These are phyloP conservation scores for Drosophila subobscura DNA, from an alignment of 1,140 invertebrate genomes.

Conservation along the genomic window DNA sequence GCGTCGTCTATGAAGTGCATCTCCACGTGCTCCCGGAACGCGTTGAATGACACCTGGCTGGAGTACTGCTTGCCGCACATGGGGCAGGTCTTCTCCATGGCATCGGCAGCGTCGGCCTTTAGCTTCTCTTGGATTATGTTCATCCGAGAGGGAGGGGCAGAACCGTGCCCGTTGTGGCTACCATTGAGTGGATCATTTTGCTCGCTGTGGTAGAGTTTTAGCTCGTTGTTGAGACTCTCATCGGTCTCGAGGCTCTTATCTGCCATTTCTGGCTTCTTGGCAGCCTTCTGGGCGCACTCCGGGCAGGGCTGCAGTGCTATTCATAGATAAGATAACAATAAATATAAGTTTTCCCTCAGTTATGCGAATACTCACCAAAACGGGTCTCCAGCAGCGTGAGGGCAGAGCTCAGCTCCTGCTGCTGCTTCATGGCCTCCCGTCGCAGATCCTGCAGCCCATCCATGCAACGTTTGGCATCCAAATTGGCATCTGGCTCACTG, in stretches of 20 bases:
- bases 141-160: conserved; percentile 33
- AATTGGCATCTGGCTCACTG: conserved; percentile 85
- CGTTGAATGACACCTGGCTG: conserved; percentile 78
- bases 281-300: conserved; percentile 67
- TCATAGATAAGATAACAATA: neutral
- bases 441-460: conserved; percentile 87
- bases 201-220: conserved; percentile 35
- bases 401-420: conserved; percentile 86
- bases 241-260: conserved; percentile 82
- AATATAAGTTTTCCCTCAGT: neutral
- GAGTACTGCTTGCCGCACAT: conserved; percentile 84
- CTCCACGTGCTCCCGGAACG: conserved; percentile 84
- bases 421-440: conserved; percentile 86
- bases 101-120: conserved; percentile 57
- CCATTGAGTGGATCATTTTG: conserved; percentile 15
- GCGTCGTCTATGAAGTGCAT: conserved; percentile 84
- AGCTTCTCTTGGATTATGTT: conserved; percentile 70
- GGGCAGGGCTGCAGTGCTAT: conserved; percentile 65
- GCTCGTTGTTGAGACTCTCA: conserved; percentile 58
- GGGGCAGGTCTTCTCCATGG: conserved; percentile 84
- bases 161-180: conserved; percentile 12
- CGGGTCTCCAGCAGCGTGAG: conserved; percentile 74
- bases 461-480: conserved; percentile 87
- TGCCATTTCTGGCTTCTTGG: conserved; percentile 78
- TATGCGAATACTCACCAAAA: conserved; percentile 45